A percentile compares a stretch with the other conserved stretches of the same genome.
Conservation (phyloP, 2,888 invertebrate species). For the Ypsolopha scabrella region DNA sequence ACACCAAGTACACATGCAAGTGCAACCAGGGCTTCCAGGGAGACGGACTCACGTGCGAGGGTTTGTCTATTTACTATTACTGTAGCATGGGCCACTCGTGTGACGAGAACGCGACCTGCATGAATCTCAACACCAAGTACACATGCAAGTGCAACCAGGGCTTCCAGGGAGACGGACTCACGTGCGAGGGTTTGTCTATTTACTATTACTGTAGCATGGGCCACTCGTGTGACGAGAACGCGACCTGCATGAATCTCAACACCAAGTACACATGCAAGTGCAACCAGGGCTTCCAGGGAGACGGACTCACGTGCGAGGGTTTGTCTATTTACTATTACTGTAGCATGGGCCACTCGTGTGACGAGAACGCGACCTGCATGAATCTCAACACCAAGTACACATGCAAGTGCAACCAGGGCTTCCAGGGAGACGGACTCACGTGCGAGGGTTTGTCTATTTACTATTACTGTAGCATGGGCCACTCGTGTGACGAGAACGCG, state of each 20-base stretch:
- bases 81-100: conserved; percentile 90
- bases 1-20: conserved; percentile 91
- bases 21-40: conserved; percentile 93
- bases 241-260: conserved; percentile 91
- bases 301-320: conserved; percentile 85
- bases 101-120: conserved; percentile 91
- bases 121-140: conserved; percentile 91
- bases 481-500: conserved; percentile 91
- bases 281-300: conserved; percentile 89
- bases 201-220: conserved; percentile 89
- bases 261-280: conserved; percentile 93
- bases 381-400: conserved; percentile 92
- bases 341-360: conserved; percentile 89
- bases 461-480: conserved; percentile 89
- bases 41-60: conserved; percentile 83
- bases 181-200: conserved; percentile 73
- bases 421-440: conserved; percentile 85
- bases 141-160: conserved; percentile 92
- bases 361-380: conserved; percentile 90
- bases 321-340: conserved; percentile 74
- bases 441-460: conserved; percentile 73
- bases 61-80: conserved; percentile 73
- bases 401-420: conserved; percentile 92
- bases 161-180: conserved; percentile 87
- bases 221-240: conserved; percentile 90